Percentiles rank a stretch among this genome's conserved stretches.
These are phyloP conservation scores for Echinops telfairi DNA, from an alignment of 2,113 vertebrate genomes.

Conservation along the genomic window DNA sequence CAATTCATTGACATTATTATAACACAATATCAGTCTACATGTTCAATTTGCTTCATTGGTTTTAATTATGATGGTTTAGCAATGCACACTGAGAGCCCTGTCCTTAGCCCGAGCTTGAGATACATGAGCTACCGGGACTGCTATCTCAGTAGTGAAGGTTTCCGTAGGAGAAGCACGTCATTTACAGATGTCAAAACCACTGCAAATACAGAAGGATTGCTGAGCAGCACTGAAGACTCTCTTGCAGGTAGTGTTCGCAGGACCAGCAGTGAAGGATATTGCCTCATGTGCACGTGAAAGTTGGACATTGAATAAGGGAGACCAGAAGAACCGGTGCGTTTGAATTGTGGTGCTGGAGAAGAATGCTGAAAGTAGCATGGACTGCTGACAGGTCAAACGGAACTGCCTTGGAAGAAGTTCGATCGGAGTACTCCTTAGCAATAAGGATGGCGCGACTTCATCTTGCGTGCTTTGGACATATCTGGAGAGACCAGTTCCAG, in stretches of 20 bases:
- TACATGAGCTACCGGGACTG: background rate
- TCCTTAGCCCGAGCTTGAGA: background rate
- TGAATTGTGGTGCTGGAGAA: too few species aligned
- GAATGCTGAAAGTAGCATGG: too few species aligned
- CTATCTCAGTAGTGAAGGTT: background rate
- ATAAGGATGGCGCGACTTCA: too few species aligned
- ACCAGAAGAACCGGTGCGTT: too few species aligned
- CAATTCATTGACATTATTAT: background rate
- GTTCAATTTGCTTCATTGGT: background rate
- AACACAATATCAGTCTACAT: background rate
- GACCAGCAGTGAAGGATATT: background rate
- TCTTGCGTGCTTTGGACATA: too few species aligned
- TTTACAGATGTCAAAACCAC: constrained; percentile 17
- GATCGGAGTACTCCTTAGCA: too few species aligned
- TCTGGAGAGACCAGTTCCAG: too few species aligned
- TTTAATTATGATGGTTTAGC: background rate
- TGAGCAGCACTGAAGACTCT: background rate
- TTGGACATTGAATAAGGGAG: too few species aligned
- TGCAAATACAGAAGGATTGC: background rate
- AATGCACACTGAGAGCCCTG: background rate
- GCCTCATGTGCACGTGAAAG: too few species aligned
- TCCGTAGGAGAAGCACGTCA: background rate
- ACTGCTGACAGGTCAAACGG: too few species aligned
- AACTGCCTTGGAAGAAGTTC: too few species aligned
- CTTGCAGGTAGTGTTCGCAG: background rate